These are phyloP conservation scores for Gerris lacustris DNA, from an alignment of 2,888 invertebrate species.

Conservation along the genomic window DNA sequence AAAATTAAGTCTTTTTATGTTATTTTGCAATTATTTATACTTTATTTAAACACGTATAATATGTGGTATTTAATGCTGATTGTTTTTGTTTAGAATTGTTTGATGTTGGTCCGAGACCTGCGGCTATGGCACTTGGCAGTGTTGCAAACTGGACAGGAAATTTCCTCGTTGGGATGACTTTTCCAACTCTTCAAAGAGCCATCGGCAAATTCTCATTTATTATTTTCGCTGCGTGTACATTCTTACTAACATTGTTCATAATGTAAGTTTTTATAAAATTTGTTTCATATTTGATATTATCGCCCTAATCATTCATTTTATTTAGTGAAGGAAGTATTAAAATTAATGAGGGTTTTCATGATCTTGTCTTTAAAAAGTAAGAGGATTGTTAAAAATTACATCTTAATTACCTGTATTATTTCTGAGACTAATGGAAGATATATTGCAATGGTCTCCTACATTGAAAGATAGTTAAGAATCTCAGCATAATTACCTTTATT, in stretches of 20 bases:
- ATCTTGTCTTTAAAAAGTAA: too few relatives aligned
- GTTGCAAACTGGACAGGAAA: slow-evolving; percentile 80
- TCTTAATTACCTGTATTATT: neutral
- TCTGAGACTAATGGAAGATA: too few relatives aligned
- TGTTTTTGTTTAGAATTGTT: slow-evolving; percentile 52
- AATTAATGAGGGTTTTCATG: too few relatives aligned
- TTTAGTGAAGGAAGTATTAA: too few relatives aligned
- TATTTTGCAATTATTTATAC: too few relatives aligned
- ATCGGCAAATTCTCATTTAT: slow-evolving; percentile 63
- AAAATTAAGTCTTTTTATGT: too few relatives aligned
- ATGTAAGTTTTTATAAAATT: slow-evolving; percentile 40
- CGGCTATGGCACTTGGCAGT: slow-evolving; percentile 76
- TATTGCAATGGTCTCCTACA: too few relatives aligned
- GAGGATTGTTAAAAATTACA: neutral
- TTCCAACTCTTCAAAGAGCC: slow-evolving; percentile 49
- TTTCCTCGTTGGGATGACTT: slow-evolving; percentile 69
- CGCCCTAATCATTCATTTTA: too few relatives aligned
- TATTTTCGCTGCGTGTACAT: slow-evolving; percentile 51
- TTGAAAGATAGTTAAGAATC: too few relatives aligned
- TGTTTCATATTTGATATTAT: neutral
- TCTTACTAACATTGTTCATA: slow-evolving; percentile 46
- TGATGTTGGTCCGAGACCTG: slow-evolving; percentile 69
- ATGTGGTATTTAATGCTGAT: neutral
- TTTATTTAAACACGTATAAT: too few relatives aligned
- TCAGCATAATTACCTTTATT: too few relatives aligned